phyloP scores from a whole-genome alignment of 92 coral and sea anemone species.

The Virgularia gustaviana region DNA sequence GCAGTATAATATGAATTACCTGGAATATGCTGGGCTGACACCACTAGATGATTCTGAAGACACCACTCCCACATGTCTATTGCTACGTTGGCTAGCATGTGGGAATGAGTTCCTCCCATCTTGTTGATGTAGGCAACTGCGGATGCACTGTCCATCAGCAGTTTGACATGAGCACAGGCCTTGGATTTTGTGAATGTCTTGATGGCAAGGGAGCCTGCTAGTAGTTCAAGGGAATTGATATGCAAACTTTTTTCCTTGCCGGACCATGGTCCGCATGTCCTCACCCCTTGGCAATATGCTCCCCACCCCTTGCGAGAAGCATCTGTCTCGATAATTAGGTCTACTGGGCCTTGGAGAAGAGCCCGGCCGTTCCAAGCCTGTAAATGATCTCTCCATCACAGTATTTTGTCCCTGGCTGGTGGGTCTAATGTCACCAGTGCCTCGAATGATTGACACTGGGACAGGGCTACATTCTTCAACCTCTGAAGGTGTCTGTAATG shows the following conservation, averaged over 20 bases:
- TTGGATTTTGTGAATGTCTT: slow-evolving; percentile 14
- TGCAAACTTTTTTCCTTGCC: slow-evolving; percentile 46
- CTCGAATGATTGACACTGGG: slow-evolving; percentile 42
- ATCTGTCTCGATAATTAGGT: slow-evolving; percentile 54
- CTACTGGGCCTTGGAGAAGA: slow-evolving; percentile 35
- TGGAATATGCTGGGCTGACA: slow-evolving; percentile 7
- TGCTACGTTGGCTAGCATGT: slow-evolving; percentile 12
- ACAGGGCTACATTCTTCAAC: slow-evolving; percentile 40
- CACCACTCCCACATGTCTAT: slow-evolving; percentile 13
- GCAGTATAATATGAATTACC: too few relatives aligned
- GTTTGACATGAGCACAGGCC: slow-evolving; percentile 10
- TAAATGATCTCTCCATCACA: slow-evolving; percentile 51
- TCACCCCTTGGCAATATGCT: slow-evolving; percentile 45
- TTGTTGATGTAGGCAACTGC: slow-evolving; percentile 31
- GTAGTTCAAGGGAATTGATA: slow-evolving; percentile 51
- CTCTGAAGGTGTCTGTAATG: slow-evolving; percentile 45
- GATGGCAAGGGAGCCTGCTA: slow-evolving; percentile 38
- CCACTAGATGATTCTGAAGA: not conserved
- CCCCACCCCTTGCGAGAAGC: slow-evolving; percentile 56
- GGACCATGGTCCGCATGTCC: slow-evolving; percentile 57
- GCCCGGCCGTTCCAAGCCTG: slow-evolving; percentile 49
- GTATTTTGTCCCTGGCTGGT: slow-evolving; percentile 39
- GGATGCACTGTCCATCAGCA: slow-evolving; percentile 33
- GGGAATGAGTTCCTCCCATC: slow-evolving; percentile 22
- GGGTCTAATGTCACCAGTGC: slow-evolving; percentile 16